Evolutionary conservation across 2,888 invertebrate species (phyloP).

Genomic region (Helobdella robusta): DNA sequence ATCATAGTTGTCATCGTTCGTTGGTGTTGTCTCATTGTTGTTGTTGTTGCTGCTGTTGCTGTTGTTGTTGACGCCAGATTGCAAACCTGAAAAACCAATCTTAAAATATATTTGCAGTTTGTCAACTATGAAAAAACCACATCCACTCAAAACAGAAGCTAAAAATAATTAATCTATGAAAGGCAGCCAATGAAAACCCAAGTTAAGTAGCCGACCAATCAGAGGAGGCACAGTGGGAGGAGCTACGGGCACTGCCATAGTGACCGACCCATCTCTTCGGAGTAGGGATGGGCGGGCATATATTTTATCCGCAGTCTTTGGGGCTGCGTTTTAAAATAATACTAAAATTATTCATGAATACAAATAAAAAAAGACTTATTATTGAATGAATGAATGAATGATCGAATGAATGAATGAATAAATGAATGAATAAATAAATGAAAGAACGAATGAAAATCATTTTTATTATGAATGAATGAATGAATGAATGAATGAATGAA

Average conservation of each 20-base stretch:
- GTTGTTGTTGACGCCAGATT: too few relatives aligned
- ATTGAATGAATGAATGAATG: neutral
- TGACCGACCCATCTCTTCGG: neutral
- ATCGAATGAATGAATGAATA: neutral
- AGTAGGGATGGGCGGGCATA: conserved; percentile 19
- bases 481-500: neutral
- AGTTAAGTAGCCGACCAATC: neutral
- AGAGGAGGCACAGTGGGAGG: conserved; percentile 10
- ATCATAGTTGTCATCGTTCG: too few relatives aligned
- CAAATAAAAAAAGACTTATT: neutral
- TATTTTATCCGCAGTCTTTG: conserved; percentile 20
- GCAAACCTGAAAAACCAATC: too few relatives aligned
- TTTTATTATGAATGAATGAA: neutral
- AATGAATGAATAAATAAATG: neutral
- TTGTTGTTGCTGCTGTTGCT: too few relatives aligned
- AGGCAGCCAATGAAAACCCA: too few relatives aligned
- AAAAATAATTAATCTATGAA: too few relatives aligned
- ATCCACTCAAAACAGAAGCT: too few relatives aligned
- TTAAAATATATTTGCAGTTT: too few relatives aligned
- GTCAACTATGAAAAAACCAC: too few relatives aligned
- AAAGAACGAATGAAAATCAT: neutral
- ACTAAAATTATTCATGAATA: neutral
- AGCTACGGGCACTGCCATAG: conserved; percentile 2
- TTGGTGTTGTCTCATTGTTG: too few relatives aligned
- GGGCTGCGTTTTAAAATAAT: neutral